Evolutionary conservation across 2,113 vertebrate genomes (phyloP).

Genomic region (Trichomycterus rosablanca): DNA sequence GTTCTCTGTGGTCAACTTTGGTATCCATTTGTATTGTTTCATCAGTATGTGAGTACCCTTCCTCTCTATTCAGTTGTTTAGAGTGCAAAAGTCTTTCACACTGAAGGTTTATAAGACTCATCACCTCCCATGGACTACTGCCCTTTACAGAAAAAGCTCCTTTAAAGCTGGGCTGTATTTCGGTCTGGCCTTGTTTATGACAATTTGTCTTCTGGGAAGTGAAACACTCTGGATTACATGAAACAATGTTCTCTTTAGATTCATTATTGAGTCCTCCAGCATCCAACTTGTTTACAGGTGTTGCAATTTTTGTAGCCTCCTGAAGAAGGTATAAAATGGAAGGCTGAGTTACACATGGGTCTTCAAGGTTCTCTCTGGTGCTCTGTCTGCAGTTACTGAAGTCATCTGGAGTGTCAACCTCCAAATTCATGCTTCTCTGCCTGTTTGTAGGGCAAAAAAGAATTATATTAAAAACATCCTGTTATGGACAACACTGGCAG

Average conservation of each 20-base stretch:
- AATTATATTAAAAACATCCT: not conserved
- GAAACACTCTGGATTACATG: no score
- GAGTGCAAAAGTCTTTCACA: slow-evolving; percentile 59
- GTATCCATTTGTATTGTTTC: not conserved
- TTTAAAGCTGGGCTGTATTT: slow-evolving; percentile 6
- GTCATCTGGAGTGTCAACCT: slow-evolving; percentile 27
- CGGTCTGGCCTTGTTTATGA: no score
- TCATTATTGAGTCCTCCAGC: slow-evolving; percentile 10
- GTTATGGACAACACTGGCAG: no score
- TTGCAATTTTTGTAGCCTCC: slow-evolving; percentile 64
- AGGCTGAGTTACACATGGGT: slow-evolving; percentile 46
- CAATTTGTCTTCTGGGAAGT: no score
- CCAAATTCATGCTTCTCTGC: slow-evolving; percentile 53
- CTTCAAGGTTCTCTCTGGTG: slow-evolving; percentile 34
- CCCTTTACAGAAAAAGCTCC: slow-evolving; percentile 24
- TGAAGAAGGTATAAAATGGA: slow-evolving; percentile 66
- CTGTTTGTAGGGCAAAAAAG: slow-evolving; percentile 24
- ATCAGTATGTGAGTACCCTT: not conserved
- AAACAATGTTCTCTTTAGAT: not conserved
- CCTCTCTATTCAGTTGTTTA: slow-evolving; percentile 12
- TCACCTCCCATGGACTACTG: slow-evolving; percentile 59
- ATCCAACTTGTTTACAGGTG: slow-evolving; percentile 42
- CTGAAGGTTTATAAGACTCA: slow-evolving; percentile 72
- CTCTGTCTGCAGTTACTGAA: slow-evolving; percentile 39
- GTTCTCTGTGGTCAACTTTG: not conserved